A percentile compares a stretch with the other conserved stretches of the same genome.
Evolutionary conservation across 1,140 invertebrate species (phyloP).

Genomic region (Brachionus rotundiformis): DNA sequence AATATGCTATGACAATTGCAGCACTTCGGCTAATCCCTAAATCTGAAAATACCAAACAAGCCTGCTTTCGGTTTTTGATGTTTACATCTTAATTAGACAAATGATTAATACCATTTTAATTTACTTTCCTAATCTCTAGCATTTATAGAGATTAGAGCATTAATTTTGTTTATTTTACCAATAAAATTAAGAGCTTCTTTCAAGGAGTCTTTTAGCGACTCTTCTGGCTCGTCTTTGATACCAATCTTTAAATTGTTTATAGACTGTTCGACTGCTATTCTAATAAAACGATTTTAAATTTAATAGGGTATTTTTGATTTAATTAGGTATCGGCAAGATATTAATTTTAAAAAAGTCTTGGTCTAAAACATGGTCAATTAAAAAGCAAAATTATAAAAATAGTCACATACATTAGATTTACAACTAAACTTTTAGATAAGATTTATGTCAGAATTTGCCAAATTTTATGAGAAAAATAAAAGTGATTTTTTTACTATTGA

Average conservation of each 20-base stretch:
- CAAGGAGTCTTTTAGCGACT: conserved; percentile 58
- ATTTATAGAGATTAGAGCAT: neutral
- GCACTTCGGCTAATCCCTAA: conserved; percentile 60
- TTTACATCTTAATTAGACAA: conserved; percentile 36
- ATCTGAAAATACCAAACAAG: conserved; percentile 59
- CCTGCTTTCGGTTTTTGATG: conserved; percentile 55
- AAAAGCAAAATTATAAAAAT: too few species aligned
- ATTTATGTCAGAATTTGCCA: too few species aligned
- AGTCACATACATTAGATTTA: too few species aligned
- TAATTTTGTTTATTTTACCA: conserved; percentile 54
- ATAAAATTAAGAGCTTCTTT: conserved; percentile 59
- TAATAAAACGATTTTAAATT: neutral
- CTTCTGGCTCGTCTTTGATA: conserved; percentile 58
- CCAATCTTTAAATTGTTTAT: conserved; percentile 54
- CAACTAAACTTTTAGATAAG: neutral
- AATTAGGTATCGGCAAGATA: neutral
- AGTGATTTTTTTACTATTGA: too few species aligned
- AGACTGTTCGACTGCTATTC: neutral
- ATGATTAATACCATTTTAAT: neutral
- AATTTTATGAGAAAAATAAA: too few species aligned
- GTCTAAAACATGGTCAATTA: neutral
- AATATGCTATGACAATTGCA: conserved; percentile 60
- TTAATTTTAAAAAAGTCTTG: neutral
- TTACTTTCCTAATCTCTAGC: neutral
- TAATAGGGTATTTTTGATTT: neutral